phyloP scores from a whole-genome alignment of 2,113 vertebrate genomes.

The Microcebus ravelobensis region DNA sequence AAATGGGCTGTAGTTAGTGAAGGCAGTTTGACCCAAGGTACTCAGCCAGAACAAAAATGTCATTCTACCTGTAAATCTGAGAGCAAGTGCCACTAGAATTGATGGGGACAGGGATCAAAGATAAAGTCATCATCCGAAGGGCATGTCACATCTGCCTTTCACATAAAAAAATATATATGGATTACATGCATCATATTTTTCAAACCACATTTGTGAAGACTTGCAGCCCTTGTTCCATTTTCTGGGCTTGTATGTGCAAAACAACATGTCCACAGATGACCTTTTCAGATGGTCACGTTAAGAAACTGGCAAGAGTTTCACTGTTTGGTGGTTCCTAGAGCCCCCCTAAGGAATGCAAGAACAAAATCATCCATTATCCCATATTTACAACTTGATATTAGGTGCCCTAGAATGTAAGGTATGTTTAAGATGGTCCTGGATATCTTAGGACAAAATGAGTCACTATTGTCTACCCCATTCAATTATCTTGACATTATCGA shows the following conservation, averaged over 20 bases:
- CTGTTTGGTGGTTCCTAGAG: not conserved
- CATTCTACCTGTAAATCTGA: conserved; percentile 30
- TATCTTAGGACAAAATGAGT: not conserved
- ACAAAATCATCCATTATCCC: not conserved
- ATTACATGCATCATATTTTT: not conserved
- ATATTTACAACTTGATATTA: not conserved
- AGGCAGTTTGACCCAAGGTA: not conserved
- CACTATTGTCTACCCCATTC: not conserved
- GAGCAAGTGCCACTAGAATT: conserved; percentile 1
- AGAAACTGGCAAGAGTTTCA: not conserved
- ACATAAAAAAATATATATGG: not conserved
- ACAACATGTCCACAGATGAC: not conserved
- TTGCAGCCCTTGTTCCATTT: not conserved
- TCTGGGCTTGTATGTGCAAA: not conserved
- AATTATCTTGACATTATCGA: not conserved
- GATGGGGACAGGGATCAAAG: conserved; percentile 15
- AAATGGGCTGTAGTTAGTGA: not conserved
- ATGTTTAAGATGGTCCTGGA: not conserved
- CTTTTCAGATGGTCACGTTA: not conserved
- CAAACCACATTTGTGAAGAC: not conserved
- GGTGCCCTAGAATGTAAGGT: not conserved
- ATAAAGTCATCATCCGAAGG: not conserved
- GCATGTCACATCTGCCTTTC: conserved; percentile 12
- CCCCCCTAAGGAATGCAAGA: not conserved
- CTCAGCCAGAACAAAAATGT: conserved; percentile 3